Evolutionary conservation across 1,140 invertebrate species (phyloP), one percentile per base, ranked within the genome.

Genomic region (Eumaeus atala): DNA sequence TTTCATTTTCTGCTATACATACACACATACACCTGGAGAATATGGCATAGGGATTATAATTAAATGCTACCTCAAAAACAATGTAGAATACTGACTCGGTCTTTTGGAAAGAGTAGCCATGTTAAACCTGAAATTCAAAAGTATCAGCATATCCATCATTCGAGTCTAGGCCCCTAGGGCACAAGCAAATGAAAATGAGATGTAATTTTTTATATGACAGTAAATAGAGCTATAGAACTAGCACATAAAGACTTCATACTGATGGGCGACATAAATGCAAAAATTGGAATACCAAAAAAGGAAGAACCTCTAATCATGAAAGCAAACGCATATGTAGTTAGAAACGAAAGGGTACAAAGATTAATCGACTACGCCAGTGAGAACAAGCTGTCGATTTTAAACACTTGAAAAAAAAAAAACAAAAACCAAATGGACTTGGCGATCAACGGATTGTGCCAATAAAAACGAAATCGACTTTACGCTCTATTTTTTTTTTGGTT

Each of bases 401-500:
- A 67, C 28, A 67, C 51, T 8, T 54, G 54, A 62, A 44, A 28
- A 61, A 61, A 37, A 64, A 58, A 59, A 54, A 55, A 2, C 14
- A 5, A 61, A 52, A 38, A 51, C 50, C 9, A 66, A 48, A 56
- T 63, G 53, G 58, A 62, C 60, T 4, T 66, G 61, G 61, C 0
- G 8, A 17, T 67, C 58, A 35, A 58, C 64, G 8, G 50, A 62
- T 42, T 51, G 52, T 16, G 1, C 5, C 4, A n/a, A 12, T 4
- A 56, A 62, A 57, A 67, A 67, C 11, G 61, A 70, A 64, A 70
- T 67, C 0, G 67, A 64, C 40, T 64, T 58, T 49, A 35, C 66
- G 0, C 44, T 70, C 9, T n/a, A n/a, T n/a, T n/a, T n/a, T n/a
- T n/a, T n/a, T n/a, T n/a, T n/a, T n/a, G n/a, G n/a, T n/a, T n/a